Base-by-base conservation (phyloP, 1,140 invertebrate species). In the Plutomurus gul region DNA sequence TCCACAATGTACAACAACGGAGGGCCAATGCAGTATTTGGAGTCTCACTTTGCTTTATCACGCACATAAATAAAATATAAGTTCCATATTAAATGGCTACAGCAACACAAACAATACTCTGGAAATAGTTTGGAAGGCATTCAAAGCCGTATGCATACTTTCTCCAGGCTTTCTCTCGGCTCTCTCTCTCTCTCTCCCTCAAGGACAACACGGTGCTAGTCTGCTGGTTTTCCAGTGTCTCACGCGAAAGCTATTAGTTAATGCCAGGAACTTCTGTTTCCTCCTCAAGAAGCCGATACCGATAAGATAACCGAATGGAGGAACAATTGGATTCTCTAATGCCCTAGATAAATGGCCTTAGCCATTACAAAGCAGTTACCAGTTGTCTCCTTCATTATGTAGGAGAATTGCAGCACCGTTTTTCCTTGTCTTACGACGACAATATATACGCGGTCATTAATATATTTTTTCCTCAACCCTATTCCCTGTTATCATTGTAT, bases 241-340 rank as follows among this genome's bases (percentile, higher is more conserved):
- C 56, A 65, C 56, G 56, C 56, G 27, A 65, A 65, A 65, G 56
- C 56, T 65, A 65, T 65, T 65, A 65, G 30, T 65, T 65, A 65
- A 65, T 65, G 56, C 56, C 56, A 65, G 36, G 56, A 65, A 25
- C 56, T 25, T 65, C 56, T 65, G 56, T 65, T 65, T 65, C 56
- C 56, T 65, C 56, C 56, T 65, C 56, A 65, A 65, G 56, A 65
- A 25, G 56, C 56, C 25, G 56, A 65, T 65, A 65, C 56, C 56
- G 56, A 65, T 65, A 65, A 65, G 56, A 65, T 65, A 65, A 65
- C 56, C 56, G 56, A 33, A 65, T 33, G 56, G 56, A 30, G 20
- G 27, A 65, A 65, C 56, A 65, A 65, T 36, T 11, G 56, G 25
- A 65, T 65, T 51, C 25, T 51, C 47, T 51, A 51, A 51, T 22